Base-by-base conservation (phyloP, 2,113 vertebrate genomes). In the Xenopus laevis region DNA sequence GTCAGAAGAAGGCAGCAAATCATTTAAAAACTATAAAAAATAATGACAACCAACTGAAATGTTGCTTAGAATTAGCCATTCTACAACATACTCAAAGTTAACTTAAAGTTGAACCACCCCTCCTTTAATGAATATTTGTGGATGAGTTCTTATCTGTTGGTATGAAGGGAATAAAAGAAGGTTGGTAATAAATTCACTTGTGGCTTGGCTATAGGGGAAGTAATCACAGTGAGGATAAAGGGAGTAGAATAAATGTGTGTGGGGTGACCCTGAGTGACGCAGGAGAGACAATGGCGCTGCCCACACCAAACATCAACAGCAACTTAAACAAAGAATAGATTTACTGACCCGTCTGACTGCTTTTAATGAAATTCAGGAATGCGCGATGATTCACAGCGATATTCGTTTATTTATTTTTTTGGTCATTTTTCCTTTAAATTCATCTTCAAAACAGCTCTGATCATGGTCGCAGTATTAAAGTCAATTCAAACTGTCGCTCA, bases 291-390 rank as follows among this genome's bases (percentile, higher is more conserved):
- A 55, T 27, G 10, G 58, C 10, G 10, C 58, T 60, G 9, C 65
- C 17, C 65, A 67, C 45, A 67, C 65, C 21, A 50, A 15, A 20
- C 65, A 45, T 4, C 23, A 50, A 13, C 65, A 21, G 20, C 18
- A 23, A 20, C 23, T 67, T 7, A 50, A 67, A 67, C 65, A 67
- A 67, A 65, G 63, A 46, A 50, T 13, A 67, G 7, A 67, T 52
- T 67, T 45, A 67, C 18, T 23, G 12, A 0, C 10, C 18, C 1
- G 4, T 23, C 11, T 60, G 5, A 6, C 10, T 60, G 58, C 58
- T 7, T 23, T 60, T 23, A 60, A 71, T 17, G 10, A 71, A 21
- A 59, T 7, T 58, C 52, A 46, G 18, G 20, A 27, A 45, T 45
- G 61, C 30, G 20, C 10, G 33, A 0, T 16, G 13, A 13, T 50